These are phyloP conservation scores for Labroides dimidiatus DNA, from an alignment of 2,797 vertebrate genomes.

Conservation along the genomic window DNA sequence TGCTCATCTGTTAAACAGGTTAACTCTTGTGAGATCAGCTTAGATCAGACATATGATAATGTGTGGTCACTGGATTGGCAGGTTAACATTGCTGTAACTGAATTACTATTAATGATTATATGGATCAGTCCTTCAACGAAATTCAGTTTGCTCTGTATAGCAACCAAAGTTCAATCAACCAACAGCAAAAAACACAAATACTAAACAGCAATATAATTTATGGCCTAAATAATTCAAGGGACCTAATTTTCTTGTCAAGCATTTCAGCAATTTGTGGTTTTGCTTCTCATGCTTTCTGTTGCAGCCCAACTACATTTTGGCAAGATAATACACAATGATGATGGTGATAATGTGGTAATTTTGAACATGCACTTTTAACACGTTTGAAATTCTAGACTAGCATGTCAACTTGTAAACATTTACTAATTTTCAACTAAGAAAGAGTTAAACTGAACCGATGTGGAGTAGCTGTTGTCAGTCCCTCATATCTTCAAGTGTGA, in stretches of 20 bases:
- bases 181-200: neutral
- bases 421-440: no score
- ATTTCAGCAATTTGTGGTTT: neutral
- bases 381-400: no score
- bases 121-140: constrained; percentile 16
- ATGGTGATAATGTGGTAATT: no score
- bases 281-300: neutral
- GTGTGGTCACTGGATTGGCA: constrained; percentile 47
- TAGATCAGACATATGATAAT: constrained; percentile 57
- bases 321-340: no score
- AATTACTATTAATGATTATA: constrained; percentile 57
- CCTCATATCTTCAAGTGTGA: neutral
- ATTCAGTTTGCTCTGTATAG: constrained; percentile 16
- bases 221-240: neutral
- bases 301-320: neutral
- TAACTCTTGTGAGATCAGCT: constrained; percentile 65
- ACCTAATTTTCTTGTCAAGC: neutral
- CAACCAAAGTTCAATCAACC: neutral
- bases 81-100: constrained; percentile 48
- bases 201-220: neutral
- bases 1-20: constrained; percentile 86
- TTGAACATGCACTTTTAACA: no score
- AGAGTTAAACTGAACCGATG: no score
- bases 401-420: no score
- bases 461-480: no score